Base-by-base conservation (phyloP, 2,888 invertebrate genomes). In the Tetragnatha montana region DNA sequence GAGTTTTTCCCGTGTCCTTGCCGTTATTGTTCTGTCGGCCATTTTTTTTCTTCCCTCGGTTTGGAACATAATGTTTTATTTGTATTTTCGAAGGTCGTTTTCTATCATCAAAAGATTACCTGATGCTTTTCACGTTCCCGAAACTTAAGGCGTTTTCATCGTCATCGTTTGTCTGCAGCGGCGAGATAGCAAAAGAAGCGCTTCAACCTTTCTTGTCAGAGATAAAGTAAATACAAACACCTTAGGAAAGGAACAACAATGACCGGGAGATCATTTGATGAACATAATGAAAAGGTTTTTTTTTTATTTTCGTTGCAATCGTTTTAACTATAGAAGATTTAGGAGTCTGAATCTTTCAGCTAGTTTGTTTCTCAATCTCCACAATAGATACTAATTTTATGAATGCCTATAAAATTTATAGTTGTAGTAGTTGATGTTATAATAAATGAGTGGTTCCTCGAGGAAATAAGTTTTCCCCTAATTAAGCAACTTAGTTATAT, bases 1-100 rank as follows among this genome's bases (percentile, higher is more conserved):
- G 22, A 21, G 68, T 80, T 86, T 74, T 71, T 80, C 51, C 80
- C 60, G 85, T 68, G 86, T 86, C 86, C 86, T 86, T 86, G 86
- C 86, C 17, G 74, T 86, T 80, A 86, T 86, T 80, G 79, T 80
- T 86, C 80, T 47, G 68, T 80, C 60, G 80, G 51, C 74, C 74
- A 73, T n/a, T 22, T 80, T 83, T 80, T 19, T 51, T 82, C 71
- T n/a, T 76, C 50, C 50, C 19, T 8, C 12, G 49, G 82, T 22
- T 82, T 74, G 60, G 73, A 74, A 82, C 73, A 82, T 73, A 82
- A 82, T 82, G 82, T 82, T 82, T 71, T 73, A 74, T 82, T 82
- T 82, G 73, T 82, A 51, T 51, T 74, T 50, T 60, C 60, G 73
- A 82, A 82, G 82, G 82, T 49, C 74, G 60, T 4, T 22, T 60